Conservation (phyloP, 1,140 invertebrate genomes). For the Limonius californicus region DNA sequence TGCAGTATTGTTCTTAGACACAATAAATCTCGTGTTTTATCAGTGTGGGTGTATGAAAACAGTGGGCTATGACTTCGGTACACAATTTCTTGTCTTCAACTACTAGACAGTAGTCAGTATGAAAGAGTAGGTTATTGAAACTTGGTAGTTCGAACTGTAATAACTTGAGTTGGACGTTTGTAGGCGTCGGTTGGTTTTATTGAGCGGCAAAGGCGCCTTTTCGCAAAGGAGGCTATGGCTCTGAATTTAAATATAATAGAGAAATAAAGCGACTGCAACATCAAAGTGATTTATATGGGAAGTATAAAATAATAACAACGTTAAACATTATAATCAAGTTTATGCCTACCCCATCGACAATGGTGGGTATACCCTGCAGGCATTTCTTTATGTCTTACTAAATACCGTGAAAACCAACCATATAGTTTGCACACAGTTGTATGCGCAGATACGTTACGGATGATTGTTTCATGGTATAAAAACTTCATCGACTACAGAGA, state of each 20-base stretch:
- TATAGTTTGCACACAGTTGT: no score
- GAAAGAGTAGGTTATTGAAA: constrained; percentile 1
- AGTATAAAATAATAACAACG: neutral
- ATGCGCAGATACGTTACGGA: no score
- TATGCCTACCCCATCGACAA: neutral
- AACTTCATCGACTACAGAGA: no score
- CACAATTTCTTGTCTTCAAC: constrained; percentile 4
- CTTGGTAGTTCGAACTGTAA: neutral
- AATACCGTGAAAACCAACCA: neutral
- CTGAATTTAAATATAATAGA: constrained; percentile 1
- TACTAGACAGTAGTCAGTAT: constrained; percentile 8
- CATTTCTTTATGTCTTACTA: constrained; percentile 7
- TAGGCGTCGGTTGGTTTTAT: constrained; percentile 1
- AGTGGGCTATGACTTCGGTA: neutral
- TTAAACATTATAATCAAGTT: constrained; percentile 1
- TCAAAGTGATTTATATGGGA: neutral
- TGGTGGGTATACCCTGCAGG: neutral
- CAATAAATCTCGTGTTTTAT: constrained; percentile 14
- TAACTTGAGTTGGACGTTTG: constrained; percentile 4
- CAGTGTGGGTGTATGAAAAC: constrained; percentile 3
- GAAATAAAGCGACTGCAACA: neutral
- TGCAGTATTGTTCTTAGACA: constrained; percentile 9
- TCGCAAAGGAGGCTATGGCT: neutral
- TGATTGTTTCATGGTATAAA: no score
- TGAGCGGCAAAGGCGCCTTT: neutral